These are phyloP conservation scores for Lota lota DNA, from an alignment of 2,113 vertebrate species.

Conservation along the genomic window DNA sequence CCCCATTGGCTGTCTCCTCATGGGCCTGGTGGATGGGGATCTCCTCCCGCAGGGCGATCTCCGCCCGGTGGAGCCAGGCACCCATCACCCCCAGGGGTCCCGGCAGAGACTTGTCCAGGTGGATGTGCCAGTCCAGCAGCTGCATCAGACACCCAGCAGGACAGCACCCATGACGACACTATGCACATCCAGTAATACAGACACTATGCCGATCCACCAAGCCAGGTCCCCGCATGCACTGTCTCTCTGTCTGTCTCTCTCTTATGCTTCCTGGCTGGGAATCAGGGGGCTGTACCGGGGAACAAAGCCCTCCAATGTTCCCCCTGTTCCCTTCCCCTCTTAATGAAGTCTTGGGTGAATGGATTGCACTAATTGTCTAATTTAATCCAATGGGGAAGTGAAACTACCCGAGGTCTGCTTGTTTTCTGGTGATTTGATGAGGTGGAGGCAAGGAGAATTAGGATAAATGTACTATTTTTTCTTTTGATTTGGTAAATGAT, in stretches of 20 bases:
- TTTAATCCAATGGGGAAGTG: too few species aligned
- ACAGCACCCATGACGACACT: not conserved
- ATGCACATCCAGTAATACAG: not conserved
- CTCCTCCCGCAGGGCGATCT: slow-evolving; percentile 88
- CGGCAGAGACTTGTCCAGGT: slow-evolving; percentile 93
- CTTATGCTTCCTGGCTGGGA: too few species aligned
- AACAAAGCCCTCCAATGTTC: slow-evolving; percentile 62
- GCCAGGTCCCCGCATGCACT: not conserved
- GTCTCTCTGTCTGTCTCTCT: too few species aligned
- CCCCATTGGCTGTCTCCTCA: slow-evolving; percentile 89
- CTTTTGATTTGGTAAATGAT: not conserved
- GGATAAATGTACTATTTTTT: not conserved
- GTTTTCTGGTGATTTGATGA: too few species aligned
- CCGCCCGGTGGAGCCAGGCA: slow-evolving; percentile 90
- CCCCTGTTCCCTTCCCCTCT: slow-evolving; percentile 23
- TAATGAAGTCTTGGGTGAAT: slow-evolving; percentile 38
- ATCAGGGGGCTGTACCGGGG: slow-evolving; percentile 13
- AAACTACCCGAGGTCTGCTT: too few species aligned
- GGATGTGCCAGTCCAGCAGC: slow-evolving; percentile 93
- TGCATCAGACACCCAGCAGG: slow-evolving; percentile 59
- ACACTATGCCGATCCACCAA: not conserved
- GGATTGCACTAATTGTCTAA: not conserved
- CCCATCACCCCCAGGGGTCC: slow-evolving; percentile 90
- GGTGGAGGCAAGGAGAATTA: not conserved
- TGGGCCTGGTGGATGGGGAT: slow-evolving; percentile 86